phyloP scores from a whole-genome alignment of 1,140 invertebrate genomes.

The Triops longicaudatus region DNA sequence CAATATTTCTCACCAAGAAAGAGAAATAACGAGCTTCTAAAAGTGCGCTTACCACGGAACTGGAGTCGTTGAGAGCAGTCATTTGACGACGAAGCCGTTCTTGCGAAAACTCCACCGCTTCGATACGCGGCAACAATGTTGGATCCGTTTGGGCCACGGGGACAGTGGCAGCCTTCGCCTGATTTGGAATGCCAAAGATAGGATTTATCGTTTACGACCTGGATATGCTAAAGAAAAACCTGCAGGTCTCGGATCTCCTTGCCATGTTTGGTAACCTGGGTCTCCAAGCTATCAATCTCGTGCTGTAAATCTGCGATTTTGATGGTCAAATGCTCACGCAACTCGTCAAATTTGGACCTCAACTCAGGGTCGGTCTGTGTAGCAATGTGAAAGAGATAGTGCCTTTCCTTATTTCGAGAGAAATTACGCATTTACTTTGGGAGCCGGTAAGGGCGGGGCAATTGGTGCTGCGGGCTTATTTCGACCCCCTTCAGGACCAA shows the following conservation, averaged over 20 bases:
- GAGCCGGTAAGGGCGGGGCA: neutral
- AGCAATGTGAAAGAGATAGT: neutral
- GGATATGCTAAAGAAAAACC: neutral
- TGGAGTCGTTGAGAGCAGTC: neutral
- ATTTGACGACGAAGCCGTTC: neutral
- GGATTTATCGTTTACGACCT: neutral
- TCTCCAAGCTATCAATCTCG: conserved; percentile 2
- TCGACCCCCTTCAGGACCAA: neutral
- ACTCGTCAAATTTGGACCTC: neutral
- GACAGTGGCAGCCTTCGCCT: neutral
- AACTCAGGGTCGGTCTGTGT: neutral
- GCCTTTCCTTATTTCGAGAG: neutral
- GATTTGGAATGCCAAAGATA: neutral
- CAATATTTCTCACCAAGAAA: neutral
- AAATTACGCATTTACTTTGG: neutral
- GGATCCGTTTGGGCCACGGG: neutral
- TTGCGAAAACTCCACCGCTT: neutral
- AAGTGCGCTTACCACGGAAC: neutral
- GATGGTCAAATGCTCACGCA: neutral
- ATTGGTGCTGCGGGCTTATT: neutral
- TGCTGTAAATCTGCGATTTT: conserved; percentile 11
- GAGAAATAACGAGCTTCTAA: neutral
- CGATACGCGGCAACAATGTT: neutral
- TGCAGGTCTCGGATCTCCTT: neutral
- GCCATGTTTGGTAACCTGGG: neutral